Evolutionary conservation across 2,797 vertebrate species (phyloP).

Genomic region (Oreochromis grahami): DNA sequence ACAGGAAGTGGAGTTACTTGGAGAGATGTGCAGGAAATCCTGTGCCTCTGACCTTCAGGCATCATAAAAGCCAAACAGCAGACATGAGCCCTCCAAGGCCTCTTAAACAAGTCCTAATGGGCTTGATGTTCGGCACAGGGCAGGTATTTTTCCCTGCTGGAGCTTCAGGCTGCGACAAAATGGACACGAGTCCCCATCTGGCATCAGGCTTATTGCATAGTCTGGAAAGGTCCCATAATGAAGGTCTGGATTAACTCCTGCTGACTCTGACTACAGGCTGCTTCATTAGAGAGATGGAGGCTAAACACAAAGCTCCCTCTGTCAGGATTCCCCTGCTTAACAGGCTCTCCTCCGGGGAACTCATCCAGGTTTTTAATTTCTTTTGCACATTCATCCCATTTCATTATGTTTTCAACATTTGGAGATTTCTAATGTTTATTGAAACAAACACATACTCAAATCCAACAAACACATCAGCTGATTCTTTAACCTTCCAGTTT

Average conservation of each 20-base stretch:
- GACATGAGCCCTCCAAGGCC: conserved; percentile 7
- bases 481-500: neutral
- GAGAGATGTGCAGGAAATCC: neutral
- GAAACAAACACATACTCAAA: neutral
- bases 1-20: conserved; percentile 23
- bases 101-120: conserved; percentile 7
- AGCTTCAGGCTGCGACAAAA: neutral
- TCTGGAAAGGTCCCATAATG: conserved; percentile 20
- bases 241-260: conserved; percentile 22
- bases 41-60: conserved; percentile 15
- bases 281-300: conserved; percentile 12
- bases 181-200: conserved; percentile 18
- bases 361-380: neutral
- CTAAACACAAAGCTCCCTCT: neutral
- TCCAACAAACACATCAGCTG: neutral
- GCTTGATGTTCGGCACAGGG: neutral
- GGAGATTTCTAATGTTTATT: neutral
- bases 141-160: neutral
- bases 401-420: neutral
- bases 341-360: neutral
- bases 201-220: conserved; percentile 18
- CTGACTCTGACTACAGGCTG: conserved; percentile 18
- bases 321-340: neutral
- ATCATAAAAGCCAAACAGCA: conserved; percentile 13
- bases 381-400: neutral